These are phyloP conservation scores for Glyptemys insculpta DNA, from an alignment of 2,797 vertebrate genomes.

Conservation along the genomic window DNA sequence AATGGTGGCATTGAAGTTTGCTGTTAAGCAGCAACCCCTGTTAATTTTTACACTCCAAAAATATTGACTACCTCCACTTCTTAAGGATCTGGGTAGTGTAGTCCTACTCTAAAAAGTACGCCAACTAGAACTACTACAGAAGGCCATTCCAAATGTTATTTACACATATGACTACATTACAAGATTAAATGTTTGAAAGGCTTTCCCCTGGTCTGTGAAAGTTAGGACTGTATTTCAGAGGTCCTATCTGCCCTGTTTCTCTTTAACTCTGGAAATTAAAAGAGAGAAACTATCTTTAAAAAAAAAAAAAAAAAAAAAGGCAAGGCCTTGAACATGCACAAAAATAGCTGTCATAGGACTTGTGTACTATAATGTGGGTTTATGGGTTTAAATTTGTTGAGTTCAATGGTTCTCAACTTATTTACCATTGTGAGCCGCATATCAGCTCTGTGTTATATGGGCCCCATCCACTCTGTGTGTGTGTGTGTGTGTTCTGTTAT, in stretches of 20 bases:
- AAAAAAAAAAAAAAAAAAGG: background rate
- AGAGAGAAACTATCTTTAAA: background rate
- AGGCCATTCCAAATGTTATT: background rate
- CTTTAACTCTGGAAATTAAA: background rate
- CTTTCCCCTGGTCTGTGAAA: background rate
- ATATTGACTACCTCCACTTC: background rate
- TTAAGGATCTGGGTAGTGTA: background rate
- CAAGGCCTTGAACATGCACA: background rate
- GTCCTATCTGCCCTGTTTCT: background rate
- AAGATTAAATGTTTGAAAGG: background rate
- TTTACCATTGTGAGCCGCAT: no score
- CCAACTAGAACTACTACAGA: background rate
- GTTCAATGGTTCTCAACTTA: no score
- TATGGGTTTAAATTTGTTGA: no score
- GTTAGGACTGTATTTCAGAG: background rate
- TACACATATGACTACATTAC: background rate
- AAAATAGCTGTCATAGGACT: rapidly evolving
- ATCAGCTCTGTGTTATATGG: no score
- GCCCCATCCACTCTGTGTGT: no score
- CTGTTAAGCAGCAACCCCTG: background rate
- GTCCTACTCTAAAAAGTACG: background rate
- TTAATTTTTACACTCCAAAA: background rate
- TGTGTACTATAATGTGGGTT: background rate
- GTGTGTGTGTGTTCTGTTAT: no score
- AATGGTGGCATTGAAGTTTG: background rate